Base-by-base conservation (phyloP, 2,888 invertebrate species). In the Tetragnatha montana region DNA sequence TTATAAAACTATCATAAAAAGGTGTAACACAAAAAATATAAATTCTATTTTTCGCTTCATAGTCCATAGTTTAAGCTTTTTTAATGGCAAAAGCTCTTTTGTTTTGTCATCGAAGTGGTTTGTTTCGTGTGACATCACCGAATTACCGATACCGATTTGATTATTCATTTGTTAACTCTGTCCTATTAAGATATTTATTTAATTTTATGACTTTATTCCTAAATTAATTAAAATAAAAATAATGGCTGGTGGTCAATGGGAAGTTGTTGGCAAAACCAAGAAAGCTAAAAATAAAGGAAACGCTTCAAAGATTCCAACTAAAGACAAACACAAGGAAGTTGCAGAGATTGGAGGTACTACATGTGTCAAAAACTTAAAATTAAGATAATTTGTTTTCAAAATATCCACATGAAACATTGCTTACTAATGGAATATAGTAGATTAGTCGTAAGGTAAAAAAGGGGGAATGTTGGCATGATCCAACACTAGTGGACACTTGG, bases 221-320 rank as follows among this genome's bases (percentile, higher is more conserved):
- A 35, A 35, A 35, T 35, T 35, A 35, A 35, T 35, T 35, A 35
- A 35, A 35, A 4, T n/a, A 74, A 51, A 21, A 21, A 35, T 73
- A 8, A 89, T 89, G 89, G 76, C 89, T 84, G 71, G 81, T 21
- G 89, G 85, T 8, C 89, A 89, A n/a, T 89, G 89, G 89, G 89
- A 89, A 81, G 85, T 89, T 51, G 89, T 89, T n/a, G 86, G 86
- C 10, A 89, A 89, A 50, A 14, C 89, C 7, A 89, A 89, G 51
- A 89, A 85, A 60, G 17, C 76, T 7, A 89, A 89, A 71, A 6
- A 69, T 8, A 89, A 89, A 51, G 51, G 75, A 22, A 51, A 51
- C 10, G 51, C 22, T 35, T 6, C 22, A n/a, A 88, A 88, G 73
- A n/a, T 22, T n/a, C 12, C 70, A 6, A 51, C 51, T 6, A 78